phyloP scores from a whole-genome alignment of 1,140 invertebrate genomes.

The Gyrodactylus salaris region DNA sequence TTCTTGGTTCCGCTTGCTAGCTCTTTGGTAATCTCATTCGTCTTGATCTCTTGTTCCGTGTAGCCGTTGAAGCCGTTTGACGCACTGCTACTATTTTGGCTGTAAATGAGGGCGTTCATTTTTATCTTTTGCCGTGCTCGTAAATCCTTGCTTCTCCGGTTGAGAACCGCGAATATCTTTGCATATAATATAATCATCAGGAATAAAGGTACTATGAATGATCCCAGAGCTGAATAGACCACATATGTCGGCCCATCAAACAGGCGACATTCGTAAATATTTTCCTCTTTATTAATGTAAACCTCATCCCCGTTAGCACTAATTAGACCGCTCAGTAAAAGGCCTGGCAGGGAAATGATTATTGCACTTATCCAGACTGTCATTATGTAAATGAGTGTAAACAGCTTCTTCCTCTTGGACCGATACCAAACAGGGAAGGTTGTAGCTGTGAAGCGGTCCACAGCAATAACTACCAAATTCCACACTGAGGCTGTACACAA shows the following conservation, averaged over 20 bases:
- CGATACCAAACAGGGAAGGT: constrained; percentile 21
- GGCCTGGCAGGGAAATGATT: constrained; percentile 17
- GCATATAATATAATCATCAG: constrained; percentile 87
- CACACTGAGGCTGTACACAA: constrained; percentile 22
- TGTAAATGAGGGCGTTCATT: background rate
- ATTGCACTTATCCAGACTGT: constrained; percentile 20
- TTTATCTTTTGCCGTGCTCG: background rate
- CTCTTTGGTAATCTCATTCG: background rate
- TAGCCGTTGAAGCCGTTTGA: background rate
- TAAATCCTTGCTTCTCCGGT: constrained; percentile 8
- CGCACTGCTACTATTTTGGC: no score
- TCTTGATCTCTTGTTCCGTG: no score
- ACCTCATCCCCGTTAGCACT: background rate
- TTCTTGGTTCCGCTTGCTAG: background rate
- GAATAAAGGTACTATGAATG: constrained; percentile 74
- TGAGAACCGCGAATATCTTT: constrained; percentile 43
- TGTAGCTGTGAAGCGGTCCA: constrained; percentile 20
- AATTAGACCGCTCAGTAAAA: constrained; percentile 11
- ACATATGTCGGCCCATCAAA: constrained; percentile 41
- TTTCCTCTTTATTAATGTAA: constrained; percentile 11
- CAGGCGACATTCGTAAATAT: constrained; percentile 15
- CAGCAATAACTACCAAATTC: constrained; percentile 19
- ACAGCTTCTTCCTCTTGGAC: constrained; percentile 13
- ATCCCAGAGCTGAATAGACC: constrained; percentile 61
- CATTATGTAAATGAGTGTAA: constrained; percentile 16